Conservation (phyloP, 2,797 vertebrate genomes). For the Geotrypetes seraphini region DNA sequence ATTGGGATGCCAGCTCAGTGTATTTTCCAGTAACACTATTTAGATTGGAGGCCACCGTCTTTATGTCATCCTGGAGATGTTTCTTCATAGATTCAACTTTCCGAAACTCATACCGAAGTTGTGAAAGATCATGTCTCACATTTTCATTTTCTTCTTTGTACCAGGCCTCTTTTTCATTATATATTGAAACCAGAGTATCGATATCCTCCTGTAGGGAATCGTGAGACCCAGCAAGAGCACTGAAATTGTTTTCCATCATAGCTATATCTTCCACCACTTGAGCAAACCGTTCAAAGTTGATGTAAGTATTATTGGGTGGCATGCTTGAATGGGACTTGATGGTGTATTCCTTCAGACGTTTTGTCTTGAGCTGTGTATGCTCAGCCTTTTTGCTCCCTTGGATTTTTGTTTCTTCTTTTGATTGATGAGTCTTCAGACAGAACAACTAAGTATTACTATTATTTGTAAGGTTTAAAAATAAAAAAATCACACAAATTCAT, state of each 20-base stretch:
- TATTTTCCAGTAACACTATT: slow-evolving; percentile 47
- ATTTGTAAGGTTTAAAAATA: too few species aligned
- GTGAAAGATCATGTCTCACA: slow-evolving; percentile 64
- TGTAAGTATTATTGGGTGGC: slow-evolving; percentile 76
- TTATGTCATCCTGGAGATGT: slow-evolving; percentile 64
- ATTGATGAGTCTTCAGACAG: slow-evolving; percentile 62
- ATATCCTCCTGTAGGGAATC: slow-evolving; percentile 65
- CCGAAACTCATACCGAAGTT: slow-evolving; percentile 65
- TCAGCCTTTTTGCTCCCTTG: slow-evolving; percentile 44
- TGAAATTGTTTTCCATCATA: slow-evolving; percentile 41
- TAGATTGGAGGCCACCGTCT: slow-evolving; percentile 42
- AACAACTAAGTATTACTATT: slow-evolving; percentile 32
- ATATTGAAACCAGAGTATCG: slow-evolving; percentile 71
- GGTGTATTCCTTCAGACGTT: slow-evolving; percentile 76
- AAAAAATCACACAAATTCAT: slow-evolving; percentile 24
- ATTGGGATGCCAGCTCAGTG: slow-evolving; percentile 54
- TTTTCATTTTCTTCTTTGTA: slow-evolving; percentile 71
- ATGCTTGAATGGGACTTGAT: slow-evolving; percentile 76
- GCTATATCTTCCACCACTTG: slow-evolving; percentile 63
- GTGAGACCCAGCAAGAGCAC: slow-evolving; percentile 40
- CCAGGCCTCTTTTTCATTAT: slow-evolving; percentile 77
- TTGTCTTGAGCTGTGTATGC: slow-evolving; percentile 68
- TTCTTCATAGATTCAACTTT: slow-evolving; percentile 64
- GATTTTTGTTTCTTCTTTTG: slow-evolving; percentile 43
- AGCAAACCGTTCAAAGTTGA: slow-evolving; percentile 77